Percentiles rank a stretch among this genome's conserved stretches.
Evolutionary conservation across 2,888 invertebrate species (phyloP).

Genomic region (Lasioglossum lativentre): DNA sequence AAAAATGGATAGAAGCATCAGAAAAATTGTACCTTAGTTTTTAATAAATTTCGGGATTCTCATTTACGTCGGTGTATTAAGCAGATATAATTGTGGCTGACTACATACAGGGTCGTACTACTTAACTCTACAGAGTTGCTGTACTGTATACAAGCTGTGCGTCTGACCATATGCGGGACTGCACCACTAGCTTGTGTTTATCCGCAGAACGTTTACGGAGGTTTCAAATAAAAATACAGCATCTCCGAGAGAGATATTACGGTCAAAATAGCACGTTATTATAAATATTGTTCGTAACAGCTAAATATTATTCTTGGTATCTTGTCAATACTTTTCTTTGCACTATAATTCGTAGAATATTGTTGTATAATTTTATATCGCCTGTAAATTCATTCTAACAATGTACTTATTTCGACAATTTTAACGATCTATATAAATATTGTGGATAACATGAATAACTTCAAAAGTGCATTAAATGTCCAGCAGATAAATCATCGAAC

Average conservation of each 20-base stretch:
- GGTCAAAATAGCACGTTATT: not conserved
- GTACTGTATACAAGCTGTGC: not conserved
- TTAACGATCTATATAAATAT: not conserved
- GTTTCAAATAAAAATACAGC: not conserved
- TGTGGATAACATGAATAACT: not conserved
- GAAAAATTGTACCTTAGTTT: not conserved
- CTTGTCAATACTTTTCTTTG: not conserved
- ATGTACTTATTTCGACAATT: not conserved
- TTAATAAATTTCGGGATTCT: not conserved
- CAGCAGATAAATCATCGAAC: not conserved
- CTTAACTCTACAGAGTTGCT: not conserved
- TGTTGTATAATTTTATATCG: too few species aligned
- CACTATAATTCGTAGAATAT: too few species aligned
- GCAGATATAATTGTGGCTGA: not conserved
- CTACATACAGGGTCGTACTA: not conserved
- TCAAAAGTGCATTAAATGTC: not conserved
- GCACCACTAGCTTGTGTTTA: not conserved
- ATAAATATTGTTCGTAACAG: not conserved
- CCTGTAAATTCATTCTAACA: not conserved
- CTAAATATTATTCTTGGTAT: not conserved
- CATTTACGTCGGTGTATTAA: not conserved
- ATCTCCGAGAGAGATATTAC: not conserved
- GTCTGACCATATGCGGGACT: conserved; percentile 10
- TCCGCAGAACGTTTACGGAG: not conserved
- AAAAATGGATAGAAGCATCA: not conserved